Base-by-base conservation (phyloP, 2,888 invertebrate genomes). In the Artemia sinica region DNA sequence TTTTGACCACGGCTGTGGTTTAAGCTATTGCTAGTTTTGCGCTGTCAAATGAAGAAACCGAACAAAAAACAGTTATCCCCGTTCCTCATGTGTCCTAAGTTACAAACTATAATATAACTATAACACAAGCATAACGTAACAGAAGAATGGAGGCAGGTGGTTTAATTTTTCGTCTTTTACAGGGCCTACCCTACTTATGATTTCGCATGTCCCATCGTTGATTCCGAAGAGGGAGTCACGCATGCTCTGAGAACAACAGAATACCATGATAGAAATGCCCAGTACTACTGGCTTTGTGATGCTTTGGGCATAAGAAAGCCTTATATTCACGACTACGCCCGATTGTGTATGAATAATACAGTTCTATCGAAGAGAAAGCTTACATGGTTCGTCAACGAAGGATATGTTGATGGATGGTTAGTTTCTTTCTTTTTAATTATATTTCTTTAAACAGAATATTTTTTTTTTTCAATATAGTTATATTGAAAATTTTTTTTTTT, bases 111-210 rank as follows among this genome's bases (percentile, higher is more conserved):
- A 28, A 28, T 28, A 28, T 28, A 28, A 28, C 28, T 28, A 4
- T 28, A 28, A 28, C 28, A 28, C 4, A 28, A 28, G 28, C 4
- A 28, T 28, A 28, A 28, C 28, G 28, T 28, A 28, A 28, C 28
- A 28, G 28, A 4, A 28, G 28, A 28, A 28, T 28, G 28, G 28
- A 28, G 28, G 28, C 28, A 28, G 28, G 28, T 28, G 28, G 28
- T 28, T 4, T 68, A 51, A 70, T 58, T 48, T 70, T 68, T 72
- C 71, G 69, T 72, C 73, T 72, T 72, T 78, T 79, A 28, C 78
- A 94, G 94, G 76, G 96, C 95, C 0, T 99, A 99, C 79, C 98
- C 98, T 41, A 99, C 98, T 0, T 99, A 99, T 76, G 98, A 99
- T 80, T 99, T 99, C 81, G 96, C 98, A 1, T 99, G 98, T 77